Percentiles rank a stretch among this genome's conserved stretches.
Evolutionary conservation across 2,797 vertebrate genomes (phyloP).

Genomic region (Erithacus rubecula): DNA sequence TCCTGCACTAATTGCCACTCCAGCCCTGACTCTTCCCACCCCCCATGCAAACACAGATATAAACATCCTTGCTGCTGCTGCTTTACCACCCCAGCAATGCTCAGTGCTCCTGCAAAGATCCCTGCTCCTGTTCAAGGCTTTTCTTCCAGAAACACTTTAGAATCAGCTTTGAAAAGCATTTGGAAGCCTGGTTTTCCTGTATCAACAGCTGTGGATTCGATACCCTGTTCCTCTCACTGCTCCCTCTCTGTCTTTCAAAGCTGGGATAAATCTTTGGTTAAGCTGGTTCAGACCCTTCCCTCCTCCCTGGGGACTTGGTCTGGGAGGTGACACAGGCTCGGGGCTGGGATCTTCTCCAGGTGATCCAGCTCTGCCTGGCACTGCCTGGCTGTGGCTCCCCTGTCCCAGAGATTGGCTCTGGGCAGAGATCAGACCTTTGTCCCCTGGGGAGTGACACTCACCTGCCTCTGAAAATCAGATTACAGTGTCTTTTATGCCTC

Average conservation of each 20-base stretch:
- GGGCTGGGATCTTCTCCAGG: background rate
- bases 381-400: background rate
- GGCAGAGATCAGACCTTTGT: background rate
- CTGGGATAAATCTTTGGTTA: background rate
- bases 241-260: background rate
- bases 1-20: background rate
- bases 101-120: background rate
- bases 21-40: background rate
- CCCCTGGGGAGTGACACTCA: background rate
- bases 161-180: background rate
- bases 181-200: background rate
- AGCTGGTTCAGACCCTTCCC: background rate
- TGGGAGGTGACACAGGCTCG: fast-evolving
- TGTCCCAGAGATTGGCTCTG: background rate
- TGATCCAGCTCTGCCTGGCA: background rate
- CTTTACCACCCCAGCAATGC: background rate
- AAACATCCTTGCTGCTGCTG: background rate
- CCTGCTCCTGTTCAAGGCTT: background rate
- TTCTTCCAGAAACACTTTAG: background rate
- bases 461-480: background rate
- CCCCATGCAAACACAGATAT: background rate
- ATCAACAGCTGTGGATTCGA: background rate
- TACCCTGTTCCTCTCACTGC: fast-evolving
- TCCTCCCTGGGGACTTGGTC: background rate
- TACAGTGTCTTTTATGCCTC: background rate